Evolutionary conservation across 2,797 vertebrate species (phyloP).

Genomic region (Linurgus olivaceus): DNA sequence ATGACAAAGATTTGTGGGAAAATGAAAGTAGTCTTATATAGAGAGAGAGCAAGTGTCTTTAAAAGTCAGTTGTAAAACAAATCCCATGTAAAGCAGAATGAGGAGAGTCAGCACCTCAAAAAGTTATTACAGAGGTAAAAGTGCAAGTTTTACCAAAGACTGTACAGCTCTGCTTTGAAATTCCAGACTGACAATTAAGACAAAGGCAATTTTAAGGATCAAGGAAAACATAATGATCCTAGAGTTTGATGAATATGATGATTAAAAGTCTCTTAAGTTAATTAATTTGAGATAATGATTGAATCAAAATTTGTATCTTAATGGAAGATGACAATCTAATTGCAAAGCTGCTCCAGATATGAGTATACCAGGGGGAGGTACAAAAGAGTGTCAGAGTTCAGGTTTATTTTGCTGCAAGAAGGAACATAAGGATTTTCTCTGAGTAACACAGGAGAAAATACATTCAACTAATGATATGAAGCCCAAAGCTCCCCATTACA

Average conservation of each 20-base stretch:
- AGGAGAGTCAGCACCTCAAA: background rate
- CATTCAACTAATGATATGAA: background rate
- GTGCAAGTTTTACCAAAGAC: background rate
- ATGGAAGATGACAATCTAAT: background rate
- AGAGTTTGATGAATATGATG: background rate
- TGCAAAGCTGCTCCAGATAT: background rate
- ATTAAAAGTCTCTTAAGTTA: slow-evolving; percentile 15
- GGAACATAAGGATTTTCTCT: background rate
- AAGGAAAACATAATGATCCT: background rate
- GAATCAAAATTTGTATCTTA: background rate
- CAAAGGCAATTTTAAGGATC: slow-evolving; percentile 34
- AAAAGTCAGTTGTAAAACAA: background rate
- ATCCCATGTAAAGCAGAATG: background rate
- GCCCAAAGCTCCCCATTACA: background rate
- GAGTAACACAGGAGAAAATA: background rate
- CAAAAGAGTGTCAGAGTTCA: background rate
- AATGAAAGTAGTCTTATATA: background rate
- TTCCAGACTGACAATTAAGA: slow-evolving; percentile 1
- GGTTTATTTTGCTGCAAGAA: background rate
- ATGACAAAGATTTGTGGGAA: rapidly evolving
- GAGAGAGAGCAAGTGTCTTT: background rate
- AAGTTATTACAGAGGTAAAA: background rate
- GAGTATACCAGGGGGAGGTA: background rate
- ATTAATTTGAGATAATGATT: slow-evolving; percentile 13
- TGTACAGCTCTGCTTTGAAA: background rate